A percentile compares a stretch with the other conserved stretches of the same genome.
Evolutionary conservation across 2,797 vertebrate genomes (phyloP).

Genomic region (Alfaro cultratus): DNA sequence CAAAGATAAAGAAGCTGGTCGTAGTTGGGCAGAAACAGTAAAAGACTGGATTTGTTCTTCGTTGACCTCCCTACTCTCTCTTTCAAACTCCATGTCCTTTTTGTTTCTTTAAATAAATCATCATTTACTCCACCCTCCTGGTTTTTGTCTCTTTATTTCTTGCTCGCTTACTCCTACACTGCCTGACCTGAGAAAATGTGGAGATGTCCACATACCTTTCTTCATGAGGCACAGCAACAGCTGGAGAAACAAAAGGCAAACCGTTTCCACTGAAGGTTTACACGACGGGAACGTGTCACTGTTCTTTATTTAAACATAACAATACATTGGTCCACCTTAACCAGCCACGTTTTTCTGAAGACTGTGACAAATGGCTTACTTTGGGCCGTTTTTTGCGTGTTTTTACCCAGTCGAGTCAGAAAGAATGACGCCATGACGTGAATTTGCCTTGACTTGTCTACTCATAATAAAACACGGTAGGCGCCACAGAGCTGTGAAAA

Average conservation of each 20-base stretch:
- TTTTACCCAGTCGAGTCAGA: not conserved
- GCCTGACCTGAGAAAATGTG: not conserved
- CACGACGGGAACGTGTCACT: not conserved
- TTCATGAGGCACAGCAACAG: not conserved
- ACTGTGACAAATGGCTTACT: too few species aligned
- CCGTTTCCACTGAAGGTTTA: not conserved
- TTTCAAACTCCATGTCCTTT: too few species aligned
- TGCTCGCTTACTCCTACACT: too few species aligned
- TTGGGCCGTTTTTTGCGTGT: not conserved
- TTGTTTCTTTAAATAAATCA: too few species aligned
- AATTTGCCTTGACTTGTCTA: not conserved
- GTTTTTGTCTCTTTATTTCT: too few species aligned
- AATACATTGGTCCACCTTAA: conserved; percentile 1
- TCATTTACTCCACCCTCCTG: too few species aligned
- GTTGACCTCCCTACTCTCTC: too few species aligned
- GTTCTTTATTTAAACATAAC: not conserved
- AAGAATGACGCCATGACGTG: not conserved
- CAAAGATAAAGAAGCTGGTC: not conserved
- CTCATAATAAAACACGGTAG: not conserved
- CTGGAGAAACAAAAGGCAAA: not conserved
- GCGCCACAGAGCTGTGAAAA: not conserved
- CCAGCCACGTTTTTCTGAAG: not conserved
- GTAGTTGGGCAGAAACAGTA: not conserved
- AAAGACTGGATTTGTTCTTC: not conserved
- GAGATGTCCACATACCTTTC: not conserved